Percentiles rank a stretch among this genome's conserved stretches.
Evolutionary conservation across 1,140 invertebrate species (phyloP).

Genomic region (Idris sp.): DNA sequence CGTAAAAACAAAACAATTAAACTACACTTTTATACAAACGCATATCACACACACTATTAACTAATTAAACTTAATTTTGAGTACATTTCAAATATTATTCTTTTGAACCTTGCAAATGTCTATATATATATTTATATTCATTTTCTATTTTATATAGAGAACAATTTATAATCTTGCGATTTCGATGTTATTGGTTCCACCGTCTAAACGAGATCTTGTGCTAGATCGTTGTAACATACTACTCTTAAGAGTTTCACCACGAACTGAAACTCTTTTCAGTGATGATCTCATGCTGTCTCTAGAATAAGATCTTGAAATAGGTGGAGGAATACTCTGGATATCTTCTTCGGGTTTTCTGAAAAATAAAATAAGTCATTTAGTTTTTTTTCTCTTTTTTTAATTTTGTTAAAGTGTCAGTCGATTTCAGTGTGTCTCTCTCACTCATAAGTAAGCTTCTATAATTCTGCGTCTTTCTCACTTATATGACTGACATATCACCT

Average conservation of each 20-base stretch:
- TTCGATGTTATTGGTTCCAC: conserved; percentile 50
- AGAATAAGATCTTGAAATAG: conserved; percentile 50
- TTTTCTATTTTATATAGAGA: conserved; percentile 4
- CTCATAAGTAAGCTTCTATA: too few relatives aligned
- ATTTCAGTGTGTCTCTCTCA: too few relatives aligned
- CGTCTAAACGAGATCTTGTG: conserved; percentile 54
- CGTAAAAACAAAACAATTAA: conserved; percentile 15
- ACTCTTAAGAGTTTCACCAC: conserved; percentile 57
- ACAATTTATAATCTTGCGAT: conserved; percentile 55
- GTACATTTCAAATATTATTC: conserved; percentile 20
- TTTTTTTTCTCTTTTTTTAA: too few relatives aligned
- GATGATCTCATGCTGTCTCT: conserved; percentile 56
- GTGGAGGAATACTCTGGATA: conserved; percentile 37
- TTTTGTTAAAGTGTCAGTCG: too few relatives aligned
- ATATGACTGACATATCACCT: too few relatives aligned
- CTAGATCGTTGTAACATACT: conserved; percentile 63
- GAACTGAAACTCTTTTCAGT: conserved; percentile 55
- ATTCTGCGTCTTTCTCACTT: too few relatives aligned
- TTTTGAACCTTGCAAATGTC: neutral
- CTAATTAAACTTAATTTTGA: conserved; percentile 16
- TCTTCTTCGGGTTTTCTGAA: conserved; percentile 56
- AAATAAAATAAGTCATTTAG: conserved; percentile 2
- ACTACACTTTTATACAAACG: conserved; percentile 34
- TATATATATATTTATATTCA: neutral
- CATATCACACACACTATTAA: conserved; percentile 6